Percentiles rank a stretch among this genome's conserved stretches.
These are phyloP conservation scores for Campoletis raptor DNA, from an alignment of 2,888 invertebrate genomes.

Conservation along the genomic window DNA sequence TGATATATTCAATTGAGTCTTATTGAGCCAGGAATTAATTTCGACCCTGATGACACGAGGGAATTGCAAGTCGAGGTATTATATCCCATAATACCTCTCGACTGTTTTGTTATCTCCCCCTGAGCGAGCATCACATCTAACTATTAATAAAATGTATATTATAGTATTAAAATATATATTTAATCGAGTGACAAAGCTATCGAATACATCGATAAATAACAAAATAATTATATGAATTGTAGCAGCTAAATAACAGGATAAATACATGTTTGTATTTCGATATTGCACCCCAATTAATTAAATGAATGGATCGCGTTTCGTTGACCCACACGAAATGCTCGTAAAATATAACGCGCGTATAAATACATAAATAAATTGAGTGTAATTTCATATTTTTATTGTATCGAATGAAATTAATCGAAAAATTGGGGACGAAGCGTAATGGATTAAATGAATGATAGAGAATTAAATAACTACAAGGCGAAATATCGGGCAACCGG, in stretches of 20 bases:
- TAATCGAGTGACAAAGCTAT: conserved; percentile 38
- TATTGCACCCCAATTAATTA: conserved; percentile 40
- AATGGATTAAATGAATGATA: conserved; percentile 28
- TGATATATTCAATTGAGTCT: conserved; percentile 63
- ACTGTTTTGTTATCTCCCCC: conserved; percentile 37
- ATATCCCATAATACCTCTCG: conserved; percentile 25
- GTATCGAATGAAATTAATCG: background rate
- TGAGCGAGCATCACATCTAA: conserved; percentile 15
- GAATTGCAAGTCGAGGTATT: background rate
- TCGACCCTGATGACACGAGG: conserved; percentile 51
- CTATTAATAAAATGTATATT: conserved; percentile 52
- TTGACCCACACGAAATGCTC: background rate
- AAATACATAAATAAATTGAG: background rate
- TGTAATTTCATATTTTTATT: background rate
- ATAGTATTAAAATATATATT: conserved; percentile 53
- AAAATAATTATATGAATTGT: background rate
- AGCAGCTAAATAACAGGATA: background rate
- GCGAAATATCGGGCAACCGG: conserved; percentile 24
- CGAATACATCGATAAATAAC: conserved; percentile 25
- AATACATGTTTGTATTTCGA: conserved; percentile 2
- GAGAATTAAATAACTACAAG: conserved; percentile 6
- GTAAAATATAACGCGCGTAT: conserved; percentile 2
- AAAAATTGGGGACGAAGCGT: conserved; percentile 21
- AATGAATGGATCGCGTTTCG: conserved; percentile 21
- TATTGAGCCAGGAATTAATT: conserved; percentile 65